A percentile compares a stretch with the other conserved stretches of the same genome.
Conservation (phyloP, 2,888 invertebrate species). For the Idaea aversata region DNA sequence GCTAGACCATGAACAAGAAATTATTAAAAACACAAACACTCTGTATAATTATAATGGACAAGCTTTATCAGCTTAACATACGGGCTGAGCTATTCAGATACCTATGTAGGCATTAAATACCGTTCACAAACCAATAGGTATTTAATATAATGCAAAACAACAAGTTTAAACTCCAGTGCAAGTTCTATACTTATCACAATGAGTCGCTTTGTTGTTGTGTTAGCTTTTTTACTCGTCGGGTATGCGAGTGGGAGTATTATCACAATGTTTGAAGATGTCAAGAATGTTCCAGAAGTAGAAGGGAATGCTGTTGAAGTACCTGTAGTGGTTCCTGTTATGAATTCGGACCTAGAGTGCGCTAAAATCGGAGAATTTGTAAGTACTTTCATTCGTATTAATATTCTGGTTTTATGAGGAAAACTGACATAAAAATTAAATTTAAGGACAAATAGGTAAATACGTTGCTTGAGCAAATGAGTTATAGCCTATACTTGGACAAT, state of each 20-base stretch:
- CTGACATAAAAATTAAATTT: no score
- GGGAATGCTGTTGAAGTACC: not conserved
- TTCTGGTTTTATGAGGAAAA: not conserved
- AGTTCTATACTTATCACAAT: slow-evolving; percentile 5
- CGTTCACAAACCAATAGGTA: not conserved
- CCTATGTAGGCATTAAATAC: not conserved
- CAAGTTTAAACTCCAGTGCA: not conserved
- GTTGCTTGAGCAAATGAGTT: no score
- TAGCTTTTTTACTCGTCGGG: slow-evolving; percentile 12
- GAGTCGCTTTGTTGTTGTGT: slow-evolving; percentile 8
- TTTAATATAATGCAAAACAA: not conserved
- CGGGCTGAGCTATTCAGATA: not conserved
- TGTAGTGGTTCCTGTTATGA: slow-evolving; percentile 3
- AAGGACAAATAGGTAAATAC: no score
- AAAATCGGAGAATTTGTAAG: slow-evolving; percentile 20
- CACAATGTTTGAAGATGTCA: slow-evolving; percentile 6
- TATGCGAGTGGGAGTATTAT: slow-evolving; percentile 14
- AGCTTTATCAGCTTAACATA: not conserved
- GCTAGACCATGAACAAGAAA: no score
- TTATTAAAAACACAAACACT: not conserved
- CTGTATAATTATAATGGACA: not conserved
- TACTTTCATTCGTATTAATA: slow-evolving; percentile 1
- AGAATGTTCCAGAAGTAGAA: not conserved
- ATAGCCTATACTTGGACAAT: no score
- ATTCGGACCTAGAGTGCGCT: slow-evolving; percentile 10